phyloP scores from a whole-genome alignment of 2,797 vertebrate genomes.

The Periophthalmus magnuspinnatus region DNA sequence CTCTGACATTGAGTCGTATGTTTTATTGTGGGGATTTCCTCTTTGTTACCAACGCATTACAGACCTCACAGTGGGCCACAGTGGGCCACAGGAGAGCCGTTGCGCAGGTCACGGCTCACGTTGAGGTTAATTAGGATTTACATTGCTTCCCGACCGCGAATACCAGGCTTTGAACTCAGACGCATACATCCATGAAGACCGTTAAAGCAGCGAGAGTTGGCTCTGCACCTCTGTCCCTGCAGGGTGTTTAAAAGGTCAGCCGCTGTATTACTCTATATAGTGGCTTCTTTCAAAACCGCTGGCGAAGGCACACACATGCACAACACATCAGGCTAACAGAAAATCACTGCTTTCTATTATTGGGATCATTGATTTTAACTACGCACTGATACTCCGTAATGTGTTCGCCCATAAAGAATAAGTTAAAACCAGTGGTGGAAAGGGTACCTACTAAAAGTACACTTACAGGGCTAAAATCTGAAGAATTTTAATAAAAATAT shows the following conservation, averaged over 20 bases:
- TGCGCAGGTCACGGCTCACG: conserved; percentile 38
- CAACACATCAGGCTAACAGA: conserved; percentile 30
- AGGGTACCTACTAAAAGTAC: no score
- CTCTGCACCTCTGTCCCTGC: conserved; percentile 30
- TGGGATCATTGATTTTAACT: conserved; percentile 6
- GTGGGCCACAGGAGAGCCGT: conserved; percentile 26
- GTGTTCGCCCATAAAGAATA: not conserved
- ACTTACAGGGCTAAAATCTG: no score
- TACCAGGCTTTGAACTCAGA: conserved; percentile 24
- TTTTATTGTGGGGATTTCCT: conserved; percentile 31
- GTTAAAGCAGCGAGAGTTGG: conserved; percentile 38
- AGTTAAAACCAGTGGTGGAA: no score
- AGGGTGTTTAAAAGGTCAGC: conserved; percentile 47
- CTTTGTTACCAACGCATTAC: conserved; percentile 5
- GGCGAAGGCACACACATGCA: conserved; percentile 23
- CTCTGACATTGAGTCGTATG: conserved; percentile 16
- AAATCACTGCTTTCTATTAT: conserved; percentile 28
- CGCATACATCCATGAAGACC: conserved; percentile 20
- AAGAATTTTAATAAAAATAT: no score
- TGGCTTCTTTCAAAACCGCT: conserved; percentile 28
- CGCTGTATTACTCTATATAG: conserved; percentile 35
- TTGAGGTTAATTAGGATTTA: conserved; percentile 48
- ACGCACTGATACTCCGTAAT: not conserved
- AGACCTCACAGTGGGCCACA: conserved; percentile 19
- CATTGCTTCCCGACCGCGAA: conserved; percentile 32